Evolutionary conservation across 2,888 invertebrate species (phyloP), one percentile per base, ranked within the genome.

Genomic region (Nomada goodeniana): DNA sequence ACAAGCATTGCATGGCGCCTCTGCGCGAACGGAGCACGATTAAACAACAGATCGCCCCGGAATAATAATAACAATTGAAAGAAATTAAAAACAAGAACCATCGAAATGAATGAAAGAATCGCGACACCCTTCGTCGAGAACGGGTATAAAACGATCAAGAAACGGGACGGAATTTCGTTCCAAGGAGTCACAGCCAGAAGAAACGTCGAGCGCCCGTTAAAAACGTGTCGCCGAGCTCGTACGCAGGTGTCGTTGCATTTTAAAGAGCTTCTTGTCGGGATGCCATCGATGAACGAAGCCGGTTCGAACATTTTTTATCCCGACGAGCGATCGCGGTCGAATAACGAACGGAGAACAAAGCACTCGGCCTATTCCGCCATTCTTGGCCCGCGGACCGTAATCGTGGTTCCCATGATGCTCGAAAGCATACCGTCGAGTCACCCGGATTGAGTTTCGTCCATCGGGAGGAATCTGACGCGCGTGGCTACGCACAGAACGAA

Each of bases 371-470:
- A 85, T 87, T 84, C 73, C 60, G 59, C 23, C 76, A 47, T 76
- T 83, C 76, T 63, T 29, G 60, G 76, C 64, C 59, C 55, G 74
- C 77, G 73, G 67, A 75, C 72, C 80, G 75, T 84, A 87, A 88
- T 88, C 82, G 79, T 70, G 73, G 84, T 86, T 86, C 85, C 87
- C 86, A 85, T 81, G 81, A 72, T 74, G 70, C 63, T 42, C 73
- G 74, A 85, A 82, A 80, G 80, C 81, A 77, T 84, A 86, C 74
- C 82, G 80, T 67, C 68, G 55, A 84, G 86, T 86, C 84, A 86
- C 84, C 65, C 68, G 26, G 74, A 78, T 77, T 82, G 75, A 80
- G 78, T 61, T 63, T 77, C 57, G 64, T 72, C 57, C 76, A 72
- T 59, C 70, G 80, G 78, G 74, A 78, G 79, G 82, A 82, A 84